phyloP scores from a whole-genome alignment of 2,797 vertebrate genomes.

The Sarcophilus harrisii region DNA sequence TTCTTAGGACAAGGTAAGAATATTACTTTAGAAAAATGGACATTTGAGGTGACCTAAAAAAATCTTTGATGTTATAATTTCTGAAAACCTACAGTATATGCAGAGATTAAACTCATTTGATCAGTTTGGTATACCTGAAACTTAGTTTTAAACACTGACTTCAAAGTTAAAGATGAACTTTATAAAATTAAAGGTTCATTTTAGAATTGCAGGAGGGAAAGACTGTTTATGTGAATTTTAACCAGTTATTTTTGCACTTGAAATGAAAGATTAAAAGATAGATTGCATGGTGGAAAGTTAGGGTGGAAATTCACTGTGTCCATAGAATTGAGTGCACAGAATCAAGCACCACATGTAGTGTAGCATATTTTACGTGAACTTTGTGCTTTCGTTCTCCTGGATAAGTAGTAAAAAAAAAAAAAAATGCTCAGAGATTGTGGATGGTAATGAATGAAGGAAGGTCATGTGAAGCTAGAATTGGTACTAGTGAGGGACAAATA shows the following conservation, averaged over 20 bases:
- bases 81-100: neutral
- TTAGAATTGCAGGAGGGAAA: neutral
- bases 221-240: neutral
- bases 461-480: neutral
- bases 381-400: neutral
- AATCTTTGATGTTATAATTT: neutral
- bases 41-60: conserved; percentile 9
- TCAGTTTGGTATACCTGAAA: neutral
- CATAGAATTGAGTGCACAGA: neutral
- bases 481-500: neutral
- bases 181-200: neutral
- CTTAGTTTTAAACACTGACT: neutral
- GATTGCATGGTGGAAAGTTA: conserved; percentile 24
- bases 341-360: neutral
- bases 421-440: neutral
- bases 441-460: neutral
- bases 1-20: conserved; percentile 98
- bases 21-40: conserved; percentile 62
- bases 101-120: neutral
- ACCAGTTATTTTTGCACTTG: conserved; percentile 18
- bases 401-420: neutral
- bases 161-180: neutral
- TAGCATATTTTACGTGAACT: neutral
- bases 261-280: neutral
- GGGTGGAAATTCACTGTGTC: conserved; percentile 19